These are phyloP conservation scores for Phyllostomus hastatus DNA, from an alignment of 2,113 vertebrate species.

Conservation along the genomic window DNA sequence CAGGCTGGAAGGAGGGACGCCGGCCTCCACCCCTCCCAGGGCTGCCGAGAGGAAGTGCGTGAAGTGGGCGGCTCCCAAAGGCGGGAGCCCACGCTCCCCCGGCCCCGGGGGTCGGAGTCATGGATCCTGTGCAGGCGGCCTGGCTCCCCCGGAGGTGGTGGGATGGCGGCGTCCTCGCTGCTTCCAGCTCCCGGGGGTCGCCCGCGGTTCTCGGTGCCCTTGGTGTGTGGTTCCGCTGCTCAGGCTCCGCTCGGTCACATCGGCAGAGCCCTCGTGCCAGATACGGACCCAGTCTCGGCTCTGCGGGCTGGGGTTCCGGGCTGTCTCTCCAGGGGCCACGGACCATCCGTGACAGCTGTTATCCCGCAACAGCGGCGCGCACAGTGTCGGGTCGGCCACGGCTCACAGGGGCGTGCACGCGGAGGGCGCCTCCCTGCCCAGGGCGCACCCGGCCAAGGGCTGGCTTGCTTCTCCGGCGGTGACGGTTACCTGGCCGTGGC, in stretches of 20 bases:
- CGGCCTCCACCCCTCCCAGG: neutral
- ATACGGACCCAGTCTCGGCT: neutral
- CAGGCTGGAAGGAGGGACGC: no score
- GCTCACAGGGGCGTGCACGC: neutral
- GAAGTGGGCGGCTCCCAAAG: neutral
- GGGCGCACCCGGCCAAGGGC: neutral
- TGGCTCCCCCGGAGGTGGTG: neutral
- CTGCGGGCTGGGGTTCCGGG: neutral
- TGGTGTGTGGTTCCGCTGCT: neutral
- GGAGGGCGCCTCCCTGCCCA: neutral
- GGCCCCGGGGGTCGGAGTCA: neutral
- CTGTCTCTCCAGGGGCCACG: neutral
- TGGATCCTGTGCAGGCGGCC: neutral
- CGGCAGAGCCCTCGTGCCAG: neutral
- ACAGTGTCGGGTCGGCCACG: neutral
- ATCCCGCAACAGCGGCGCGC: neutral
- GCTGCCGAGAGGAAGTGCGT: neutral
- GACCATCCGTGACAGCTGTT: neutral
- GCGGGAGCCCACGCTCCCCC: no score
- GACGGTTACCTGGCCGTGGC: neutral
- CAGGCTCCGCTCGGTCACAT: neutral
- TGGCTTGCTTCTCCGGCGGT: neutral
- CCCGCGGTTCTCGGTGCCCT: neutral
- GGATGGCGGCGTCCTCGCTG: neutral
- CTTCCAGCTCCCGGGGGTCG: neutral